Conservation (phyloP, 2,797 vertebrate genomes). For the Monodelphis domestica region DNA sequence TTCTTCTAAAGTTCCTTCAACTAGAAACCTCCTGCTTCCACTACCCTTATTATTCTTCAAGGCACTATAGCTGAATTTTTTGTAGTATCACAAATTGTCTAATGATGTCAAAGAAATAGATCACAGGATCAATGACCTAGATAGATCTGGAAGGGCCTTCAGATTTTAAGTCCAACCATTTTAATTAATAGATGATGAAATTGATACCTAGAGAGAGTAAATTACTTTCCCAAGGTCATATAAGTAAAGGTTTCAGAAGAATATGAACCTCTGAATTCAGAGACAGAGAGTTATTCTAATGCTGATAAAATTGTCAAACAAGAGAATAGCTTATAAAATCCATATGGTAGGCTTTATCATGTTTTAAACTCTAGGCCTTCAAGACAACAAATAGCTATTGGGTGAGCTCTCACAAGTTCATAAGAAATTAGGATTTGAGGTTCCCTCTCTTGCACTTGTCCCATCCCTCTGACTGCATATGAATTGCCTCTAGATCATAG, state of each 20-base stretch:
- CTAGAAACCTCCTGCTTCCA: neutral
- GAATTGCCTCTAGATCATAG: neutral
- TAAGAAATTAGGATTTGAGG: neutral
- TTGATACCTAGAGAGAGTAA: neutral
- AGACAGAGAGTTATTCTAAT: neutral
- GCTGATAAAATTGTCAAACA: neutral
- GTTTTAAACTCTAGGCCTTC: neutral
- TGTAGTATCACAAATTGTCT: neutral
- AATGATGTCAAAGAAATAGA: neutral
- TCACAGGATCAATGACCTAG: neutral
- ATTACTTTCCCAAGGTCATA: constrained; percentile 4
- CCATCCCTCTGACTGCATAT: constrained; percentile 28
- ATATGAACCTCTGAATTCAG: neutral
- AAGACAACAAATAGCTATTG: neutral
- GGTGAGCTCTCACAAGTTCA: neutral
- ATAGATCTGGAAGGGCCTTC: neutral
- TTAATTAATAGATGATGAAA: constrained; percentile 8
- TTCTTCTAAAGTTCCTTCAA: neutral
- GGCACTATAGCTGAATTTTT: neutral
- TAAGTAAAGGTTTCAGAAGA: constrained; percentile 1
- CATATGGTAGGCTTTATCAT: neutral
- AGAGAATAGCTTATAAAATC: neutral
- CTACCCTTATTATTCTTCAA: neutral
- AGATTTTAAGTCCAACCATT: neutral
- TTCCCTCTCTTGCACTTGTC: constrained; percentile 3